phyloP scores from a whole-genome alignment of 2,888 invertebrate genomes.

The Scaptomyza cyrtandrae region DNA sequence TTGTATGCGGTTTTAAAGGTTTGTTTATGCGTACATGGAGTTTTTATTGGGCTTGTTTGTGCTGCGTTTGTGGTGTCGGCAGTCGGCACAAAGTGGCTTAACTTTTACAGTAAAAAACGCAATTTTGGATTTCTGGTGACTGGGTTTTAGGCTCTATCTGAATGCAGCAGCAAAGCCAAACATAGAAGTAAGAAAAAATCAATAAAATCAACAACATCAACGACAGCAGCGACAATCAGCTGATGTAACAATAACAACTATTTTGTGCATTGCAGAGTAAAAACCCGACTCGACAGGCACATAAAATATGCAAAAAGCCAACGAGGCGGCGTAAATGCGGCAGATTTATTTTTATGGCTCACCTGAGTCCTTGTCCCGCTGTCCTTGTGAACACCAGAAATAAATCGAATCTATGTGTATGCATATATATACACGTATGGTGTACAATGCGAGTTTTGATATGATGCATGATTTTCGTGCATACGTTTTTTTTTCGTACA shows the following conservation, averaged over 20 bases:
- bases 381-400: conserved; percentile 32
- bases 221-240: conserved; percentile 6
- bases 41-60: conserved; percentile 55
- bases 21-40: conserved; percentile 61
- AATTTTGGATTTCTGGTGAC: conserved; percentile 52
- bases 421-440: background rate
- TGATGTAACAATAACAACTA: conserved; percentile 27
- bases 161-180: conserved; percentile 34
- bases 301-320: conserved; percentile 74
- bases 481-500: conserved; percentile 12
- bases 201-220: conserved; percentile 66
- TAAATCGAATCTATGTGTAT: conserved; percentile 18
- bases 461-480: conserved; percentile 30
- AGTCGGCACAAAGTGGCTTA: conserved; percentile 68
- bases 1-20: conserved; percentile 72
- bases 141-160: conserved; percentile 66
- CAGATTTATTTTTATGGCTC: conserved; percentile 74
- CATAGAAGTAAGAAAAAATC: conserved; percentile 49
- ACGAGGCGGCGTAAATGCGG: conserved; percentile 73
- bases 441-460: conserved; percentile 18
- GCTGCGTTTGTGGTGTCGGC: conserved; percentile 27
- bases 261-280: conserved; percentile 57
- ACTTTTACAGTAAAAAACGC: conserved; percentile 43
- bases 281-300: conserved; percentile 52
- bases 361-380: conserved; percentile 53